A percentile compares a stretch with the other conserved stretches of the same genome.
phyloP scores from a whole-genome alignment of 2,797 vertebrate genomes.

The Aulostomus chinensis region DNA sequence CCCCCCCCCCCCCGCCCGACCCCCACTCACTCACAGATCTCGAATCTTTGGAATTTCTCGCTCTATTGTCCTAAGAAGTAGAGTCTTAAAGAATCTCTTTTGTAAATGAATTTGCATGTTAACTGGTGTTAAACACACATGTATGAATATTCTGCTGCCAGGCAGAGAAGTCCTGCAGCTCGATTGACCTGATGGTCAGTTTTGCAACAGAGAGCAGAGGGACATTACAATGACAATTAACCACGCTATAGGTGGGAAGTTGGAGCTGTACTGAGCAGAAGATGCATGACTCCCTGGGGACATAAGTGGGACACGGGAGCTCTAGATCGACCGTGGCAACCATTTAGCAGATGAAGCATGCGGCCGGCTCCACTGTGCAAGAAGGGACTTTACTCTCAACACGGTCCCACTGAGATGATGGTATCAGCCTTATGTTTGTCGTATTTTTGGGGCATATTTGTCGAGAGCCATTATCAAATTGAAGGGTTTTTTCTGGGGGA shows the following conservation, averaged over 20 bases:
- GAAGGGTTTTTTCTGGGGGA: no score
- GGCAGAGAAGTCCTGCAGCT: conserved; percentile 17
- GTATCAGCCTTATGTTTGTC: no score
- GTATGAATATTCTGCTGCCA: conserved; percentile 6
- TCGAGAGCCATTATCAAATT: no score
- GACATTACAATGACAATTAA: conserved; percentile 1
- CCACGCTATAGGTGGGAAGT: background rate
- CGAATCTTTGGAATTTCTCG: conserved; percentile 59
- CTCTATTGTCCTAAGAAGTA: conserved; percentile 35
- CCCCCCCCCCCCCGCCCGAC: conserved; percentile 11
- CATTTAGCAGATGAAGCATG: conserved; percentile 9
- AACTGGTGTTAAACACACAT: conserved; percentile 37
- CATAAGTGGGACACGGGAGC: background rate
- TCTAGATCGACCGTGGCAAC: conserved; percentile 5
- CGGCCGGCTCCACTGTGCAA: background rate
- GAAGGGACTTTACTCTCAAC: background rate
- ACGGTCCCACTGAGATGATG: background rate
- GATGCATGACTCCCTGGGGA: conserved; percentile 12
- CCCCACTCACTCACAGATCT: conserved; percentile 26
- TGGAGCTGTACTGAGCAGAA: conserved; percentile 8
- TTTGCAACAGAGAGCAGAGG: conserved; percentile 1
- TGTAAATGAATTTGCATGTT: conserved; percentile 22
- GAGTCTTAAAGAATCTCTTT: conserved; percentile 16
- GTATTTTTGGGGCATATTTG: background rate
- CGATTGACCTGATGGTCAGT: conserved; percentile 12